These are phyloP conservation scores for Euglossa dilemma DNA, from an alignment of 1,140 invertebrate species.

Conservation along the genomic window DNA sequence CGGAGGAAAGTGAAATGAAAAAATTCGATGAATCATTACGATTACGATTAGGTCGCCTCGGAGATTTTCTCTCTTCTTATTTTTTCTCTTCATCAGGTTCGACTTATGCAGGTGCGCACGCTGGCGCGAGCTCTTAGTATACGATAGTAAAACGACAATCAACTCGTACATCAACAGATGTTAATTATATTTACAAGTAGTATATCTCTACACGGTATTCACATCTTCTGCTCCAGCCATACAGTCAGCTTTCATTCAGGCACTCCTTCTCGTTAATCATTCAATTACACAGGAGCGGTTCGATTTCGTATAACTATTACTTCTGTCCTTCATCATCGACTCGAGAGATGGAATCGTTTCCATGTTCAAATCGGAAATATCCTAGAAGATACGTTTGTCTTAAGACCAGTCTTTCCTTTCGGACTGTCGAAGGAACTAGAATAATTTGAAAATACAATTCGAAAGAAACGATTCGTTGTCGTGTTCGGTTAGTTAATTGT, in stretches of 20 bases:
- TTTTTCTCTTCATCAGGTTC: conserved; percentile 49
- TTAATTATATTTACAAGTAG: conserved; percentile 63
- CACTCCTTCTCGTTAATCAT: conserved; percentile 33
- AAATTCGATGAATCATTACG: conserved; percentile 64
- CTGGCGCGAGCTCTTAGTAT: conserved; percentile 22
- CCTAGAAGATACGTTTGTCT: background rate
- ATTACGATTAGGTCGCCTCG: conserved; percentile 63
- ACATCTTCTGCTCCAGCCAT: conserved; percentile 5
- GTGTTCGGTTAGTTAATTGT: background rate
- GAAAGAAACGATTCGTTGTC: conserved; percentile 11
- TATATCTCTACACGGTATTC: conserved; percentile 3
- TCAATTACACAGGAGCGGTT: conserved; percentile 40
- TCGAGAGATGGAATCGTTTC: conserved; percentile 15
- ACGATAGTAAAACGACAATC: conserved; percentile 54
- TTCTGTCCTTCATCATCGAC: background rate
- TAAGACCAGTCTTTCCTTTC: background rate
- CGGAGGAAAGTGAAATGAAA: conserved; percentile 20
- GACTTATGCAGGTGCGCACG: conserved; percentile 1
- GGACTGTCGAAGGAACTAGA: background rate
- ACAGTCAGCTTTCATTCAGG: conserved; percentile 39
- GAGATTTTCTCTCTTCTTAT: background rate
- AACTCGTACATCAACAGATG: conserved; percentile 52
- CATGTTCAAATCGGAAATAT: background rate
- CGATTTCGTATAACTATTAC: background rate
- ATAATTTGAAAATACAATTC: too few relatives aligned